Conservation (phyloP, 2,888 invertebrate species). For the Gibbula magus region DNA sequence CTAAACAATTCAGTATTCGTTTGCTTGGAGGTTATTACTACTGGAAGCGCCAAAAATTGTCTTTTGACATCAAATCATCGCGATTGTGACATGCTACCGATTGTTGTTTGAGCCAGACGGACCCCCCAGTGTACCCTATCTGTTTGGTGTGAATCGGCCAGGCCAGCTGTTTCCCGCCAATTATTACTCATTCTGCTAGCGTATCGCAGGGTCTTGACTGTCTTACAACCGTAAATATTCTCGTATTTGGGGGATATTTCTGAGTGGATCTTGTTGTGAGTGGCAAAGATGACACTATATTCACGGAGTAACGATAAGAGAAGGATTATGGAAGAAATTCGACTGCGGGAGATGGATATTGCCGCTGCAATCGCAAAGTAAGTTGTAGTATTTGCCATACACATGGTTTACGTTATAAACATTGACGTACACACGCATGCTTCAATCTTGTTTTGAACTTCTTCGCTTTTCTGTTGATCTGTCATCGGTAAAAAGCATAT, state of each 20-base stretch:
- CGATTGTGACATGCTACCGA: too few relatives aligned
- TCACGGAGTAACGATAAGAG: conserved; percentile 27
- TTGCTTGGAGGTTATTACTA: background rate
- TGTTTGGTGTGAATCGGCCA: conserved; percentile 62
- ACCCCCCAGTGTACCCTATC: conserved; percentile 12
- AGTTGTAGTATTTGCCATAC: conserved; percentile 65
- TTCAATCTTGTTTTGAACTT: conserved; percentile 35
- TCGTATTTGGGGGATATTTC: conserved; percentile 32
- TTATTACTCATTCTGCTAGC: conserved; percentile 72
- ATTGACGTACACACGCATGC: conserved; percentile 64
- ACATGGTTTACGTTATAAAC: conserved; percentile 68
- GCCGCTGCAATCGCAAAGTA: conserved; percentile 65
- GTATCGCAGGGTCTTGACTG: conserved; percentile 59
- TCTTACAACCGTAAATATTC: conserved; percentile 45
- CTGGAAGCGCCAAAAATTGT: too few relatives aligned
- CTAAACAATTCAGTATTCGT: conserved; percentile 6
- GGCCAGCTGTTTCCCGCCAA: conserved; percentile 73
- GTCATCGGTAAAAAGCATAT: background rate
- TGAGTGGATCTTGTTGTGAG: background rate
- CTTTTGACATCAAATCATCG: too few relatives aligned
- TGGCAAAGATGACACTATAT: conserved; percentile 31
- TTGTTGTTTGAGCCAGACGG: background rate
- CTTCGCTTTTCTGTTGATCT: background rate
- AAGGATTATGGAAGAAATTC: conserved; percentile 58
- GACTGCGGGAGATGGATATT: conserved; percentile 60